Conservation (phyloP, 2,888 invertebrate genomes). For the Stenotaenia linearis region DNA sequence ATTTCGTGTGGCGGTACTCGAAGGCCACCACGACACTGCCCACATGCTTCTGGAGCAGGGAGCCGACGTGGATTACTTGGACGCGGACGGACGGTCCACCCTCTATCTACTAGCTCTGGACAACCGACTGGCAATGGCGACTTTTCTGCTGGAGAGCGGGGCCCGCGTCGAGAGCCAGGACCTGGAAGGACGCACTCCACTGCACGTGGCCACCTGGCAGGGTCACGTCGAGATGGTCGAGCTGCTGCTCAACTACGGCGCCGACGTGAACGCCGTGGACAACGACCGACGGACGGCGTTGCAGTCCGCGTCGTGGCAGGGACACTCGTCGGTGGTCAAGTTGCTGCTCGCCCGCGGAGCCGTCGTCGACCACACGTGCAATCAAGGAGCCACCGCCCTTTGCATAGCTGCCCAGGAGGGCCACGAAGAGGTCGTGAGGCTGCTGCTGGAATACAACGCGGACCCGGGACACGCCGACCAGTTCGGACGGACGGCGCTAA, state of each 20-base stretch:
- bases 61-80: constrained; percentile 79
- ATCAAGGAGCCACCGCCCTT: constrained; percentile 91
- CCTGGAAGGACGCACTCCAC: constrained; percentile 81
- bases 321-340: constrained; percentile 76
- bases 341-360: constrained; percentile 71
- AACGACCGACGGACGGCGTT: constrained; percentile 80
- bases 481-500: constrained; percentile 53
- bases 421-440: constrained; percentile 83
- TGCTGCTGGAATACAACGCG: constrained; percentile 49
- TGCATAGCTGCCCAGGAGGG: constrained; percentile 94
- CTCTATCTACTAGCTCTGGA: constrained; percentile 85
- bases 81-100: constrained; percentile 87
- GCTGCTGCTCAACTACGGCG: constrained; percentile 72
- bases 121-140: constrained; percentile 51
- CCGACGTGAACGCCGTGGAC: constrained; percentile 81
- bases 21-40: constrained; percentile 70
- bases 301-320: constrained; percentile 95
- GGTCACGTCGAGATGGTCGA: constrained; percentile 91
- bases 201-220: constrained; percentile 89
- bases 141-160: constrained; percentile 56
- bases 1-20: constrained; percentile 67
- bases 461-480: constrained; percentile 49
- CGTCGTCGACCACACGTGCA: constrained; percentile 79
- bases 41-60: constrained; percentile 63
- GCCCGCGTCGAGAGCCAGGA: constrained; percentile 83